Evolutionary conservation across 2,888 invertebrate genomes (phyloP).

Genomic region (Onthophagus sagittarius): DNA sequence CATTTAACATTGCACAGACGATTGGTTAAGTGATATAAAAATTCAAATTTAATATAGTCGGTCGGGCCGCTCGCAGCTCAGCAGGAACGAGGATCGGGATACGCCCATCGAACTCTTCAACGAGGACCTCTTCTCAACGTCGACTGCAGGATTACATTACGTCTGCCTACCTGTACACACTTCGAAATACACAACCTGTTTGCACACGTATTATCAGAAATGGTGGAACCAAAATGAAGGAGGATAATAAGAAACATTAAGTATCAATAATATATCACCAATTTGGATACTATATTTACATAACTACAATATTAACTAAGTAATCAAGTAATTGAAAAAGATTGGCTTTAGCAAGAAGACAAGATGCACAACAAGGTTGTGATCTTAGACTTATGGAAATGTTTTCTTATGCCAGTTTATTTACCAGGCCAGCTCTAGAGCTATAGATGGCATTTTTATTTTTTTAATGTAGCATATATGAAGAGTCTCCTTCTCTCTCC

Average conservation of each 20-base stretch:
- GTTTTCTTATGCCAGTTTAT: no score
- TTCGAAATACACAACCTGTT: background rate
- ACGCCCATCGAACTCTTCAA: background rate
- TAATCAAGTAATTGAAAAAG: no score
- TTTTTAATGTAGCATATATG: no score
- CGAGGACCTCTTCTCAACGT: background rate
- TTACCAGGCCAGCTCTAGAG: no score
- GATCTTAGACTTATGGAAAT: no score
- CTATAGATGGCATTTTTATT: no score
- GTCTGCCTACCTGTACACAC: background rate
- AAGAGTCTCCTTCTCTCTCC: no score
- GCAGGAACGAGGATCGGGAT: conserved; percentile 14
- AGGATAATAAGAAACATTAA: background rate
- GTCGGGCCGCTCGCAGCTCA: conserved; percentile 20
- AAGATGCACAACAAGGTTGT: no score
- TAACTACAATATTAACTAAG: no score
- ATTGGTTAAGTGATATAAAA: conserved; percentile 50
- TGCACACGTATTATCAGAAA: background rate
- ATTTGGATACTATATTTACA: no score
- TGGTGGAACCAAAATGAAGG: background rate
- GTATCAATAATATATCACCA: background rate
- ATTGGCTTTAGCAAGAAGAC: no score
- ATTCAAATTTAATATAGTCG: conserved; percentile 48
- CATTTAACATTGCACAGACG: conserved; percentile 46
- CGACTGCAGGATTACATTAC: background rate